Evolutionary conservation across 2,888 invertebrate genomes (phyloP).

Genomic region (Drosophila vallismaia): DNA sequence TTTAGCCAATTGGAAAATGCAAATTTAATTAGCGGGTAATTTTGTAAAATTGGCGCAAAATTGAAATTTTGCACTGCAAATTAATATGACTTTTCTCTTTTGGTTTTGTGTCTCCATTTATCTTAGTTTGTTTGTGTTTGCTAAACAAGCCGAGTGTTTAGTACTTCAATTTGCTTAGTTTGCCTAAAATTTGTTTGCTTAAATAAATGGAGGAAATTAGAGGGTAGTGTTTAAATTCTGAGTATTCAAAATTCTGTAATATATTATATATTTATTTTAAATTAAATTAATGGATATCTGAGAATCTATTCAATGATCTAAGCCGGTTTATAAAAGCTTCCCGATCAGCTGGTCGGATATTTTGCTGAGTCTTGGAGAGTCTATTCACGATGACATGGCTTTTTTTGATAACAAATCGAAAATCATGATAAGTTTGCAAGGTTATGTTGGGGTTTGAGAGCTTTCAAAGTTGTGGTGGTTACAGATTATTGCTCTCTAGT

Average conservation of each 20-base stretch:
- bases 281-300: background rate
- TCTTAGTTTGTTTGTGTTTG: background rate
- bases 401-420: conserved; percentile 3
- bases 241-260: no score
- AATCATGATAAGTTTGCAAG: conserved; percentile 20
- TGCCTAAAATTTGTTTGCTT: background rate
- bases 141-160: background rate
- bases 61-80: conserved; percentile 50
- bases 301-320: background rate
- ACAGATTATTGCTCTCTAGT: background rate
- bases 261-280: background rate
- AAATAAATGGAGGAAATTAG: no score
- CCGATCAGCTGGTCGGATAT: conserved; percentile 6
- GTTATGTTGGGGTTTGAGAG: conserved; percentile 33
- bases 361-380: conserved; percentile 4
- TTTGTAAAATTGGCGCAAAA: conserved; percentile 59
- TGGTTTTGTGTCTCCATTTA: background rate
- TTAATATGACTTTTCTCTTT: conserved; percentile 21
- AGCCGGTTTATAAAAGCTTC: background rate
- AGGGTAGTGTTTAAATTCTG: no score
- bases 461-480: background rate
- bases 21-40: conserved; percentile 49
- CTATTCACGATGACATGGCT: conserved; percentile 9
- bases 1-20: conserved; percentile 41
- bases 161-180: background rate